Evolutionary conservation across 2,797 vertebrate species (phyloP).

Genomic region (Paramormyrops hopkinsi): DNA sequence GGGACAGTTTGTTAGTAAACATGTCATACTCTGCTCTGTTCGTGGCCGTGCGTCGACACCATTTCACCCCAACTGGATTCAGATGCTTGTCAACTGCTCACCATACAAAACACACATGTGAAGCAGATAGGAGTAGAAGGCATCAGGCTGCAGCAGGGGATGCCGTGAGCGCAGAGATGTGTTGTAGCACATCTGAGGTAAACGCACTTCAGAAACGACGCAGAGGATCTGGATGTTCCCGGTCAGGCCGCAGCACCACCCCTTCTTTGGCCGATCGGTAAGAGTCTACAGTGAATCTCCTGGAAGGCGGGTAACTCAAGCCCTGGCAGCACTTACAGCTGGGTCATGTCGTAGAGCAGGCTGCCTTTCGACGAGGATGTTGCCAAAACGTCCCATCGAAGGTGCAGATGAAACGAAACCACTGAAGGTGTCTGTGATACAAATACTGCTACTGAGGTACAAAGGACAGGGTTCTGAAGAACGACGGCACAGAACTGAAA

Average conservation of each 20-base stretch:
- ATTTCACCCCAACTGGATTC: not conserved
- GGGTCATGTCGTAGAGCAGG: not conserved
- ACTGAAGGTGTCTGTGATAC: not conserved
- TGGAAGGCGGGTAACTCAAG: not conserved
- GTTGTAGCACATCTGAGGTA: slow-evolving; percentile 40
- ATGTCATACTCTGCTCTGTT: not conserved
- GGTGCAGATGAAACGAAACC: not conserved
- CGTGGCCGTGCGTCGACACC: not conserved
- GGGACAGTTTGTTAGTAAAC: not conserved
- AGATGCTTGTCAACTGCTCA: not conserved
- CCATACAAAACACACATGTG: not conserved
- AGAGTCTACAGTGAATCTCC: slow-evolving; percentile 1
- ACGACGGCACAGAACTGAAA: not conserved
- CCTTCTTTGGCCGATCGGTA: slow-evolving; percentile 6
- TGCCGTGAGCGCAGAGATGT: not conserved
- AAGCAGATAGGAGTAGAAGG: not conserved
- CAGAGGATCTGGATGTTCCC: not conserved
- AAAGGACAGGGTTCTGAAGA: not conserved
- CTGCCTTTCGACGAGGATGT: not conserved
- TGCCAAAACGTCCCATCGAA: not conserved
- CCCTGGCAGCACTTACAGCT: not conserved
- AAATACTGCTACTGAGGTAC: not conserved
- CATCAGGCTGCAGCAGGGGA: not conserved
- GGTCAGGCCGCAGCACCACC: not conserved
- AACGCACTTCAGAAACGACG: slow-evolving; percentile 29